Conservation (phyloP, 2,797 vertebrate species). For the Astyanax mexicanus region DNA sequence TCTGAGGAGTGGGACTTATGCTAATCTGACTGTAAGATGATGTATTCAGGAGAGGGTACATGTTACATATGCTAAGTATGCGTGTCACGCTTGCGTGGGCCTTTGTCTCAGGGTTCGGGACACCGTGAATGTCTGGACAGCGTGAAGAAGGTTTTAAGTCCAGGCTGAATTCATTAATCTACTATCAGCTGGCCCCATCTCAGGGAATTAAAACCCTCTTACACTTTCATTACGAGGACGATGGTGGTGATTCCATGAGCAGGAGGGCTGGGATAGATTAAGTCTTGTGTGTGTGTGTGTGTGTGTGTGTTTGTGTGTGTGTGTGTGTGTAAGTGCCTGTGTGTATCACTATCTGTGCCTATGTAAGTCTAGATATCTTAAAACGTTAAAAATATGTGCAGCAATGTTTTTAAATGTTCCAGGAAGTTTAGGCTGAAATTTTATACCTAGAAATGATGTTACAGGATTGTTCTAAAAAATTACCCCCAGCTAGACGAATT, state of each 20-base stretch:
- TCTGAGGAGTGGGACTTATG: constrained; percentile 1
- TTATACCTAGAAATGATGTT: too few relatives aligned
- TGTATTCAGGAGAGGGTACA: constrained; percentile 6
- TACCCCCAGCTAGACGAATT: too few relatives aligned
- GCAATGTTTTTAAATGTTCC: too few relatives aligned
- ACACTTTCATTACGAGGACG: constrained; percentile 47
- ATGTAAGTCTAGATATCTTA: too few relatives aligned
- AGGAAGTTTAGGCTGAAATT: too few relatives aligned
- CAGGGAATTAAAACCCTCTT: constrained; percentile 41
- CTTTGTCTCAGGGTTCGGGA: constrained; percentile 14
- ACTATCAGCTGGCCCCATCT: constrained; percentile 50
- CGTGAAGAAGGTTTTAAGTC: constrained; percentile 23
- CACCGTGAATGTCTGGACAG: constrained; percentile 26
- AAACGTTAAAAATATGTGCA: too few relatives aligned
- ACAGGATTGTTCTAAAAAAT: too few relatives aligned
- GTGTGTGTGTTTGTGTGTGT: neutral
- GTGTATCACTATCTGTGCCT: neutral
- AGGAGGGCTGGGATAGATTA: constrained; percentile 13
- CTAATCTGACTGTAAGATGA: constrained; percentile 24
- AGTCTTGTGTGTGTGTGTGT: neutral
- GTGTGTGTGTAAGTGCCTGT: neutral
- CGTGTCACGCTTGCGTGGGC: neutral
- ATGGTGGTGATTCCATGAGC: constrained; percentile 20
- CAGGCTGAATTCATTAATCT: constrained; percentile 46
- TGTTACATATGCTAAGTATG: neutral